Conservation (phyloP, 2,797 vertebrate genomes). For the Manis javanica region DNA sequence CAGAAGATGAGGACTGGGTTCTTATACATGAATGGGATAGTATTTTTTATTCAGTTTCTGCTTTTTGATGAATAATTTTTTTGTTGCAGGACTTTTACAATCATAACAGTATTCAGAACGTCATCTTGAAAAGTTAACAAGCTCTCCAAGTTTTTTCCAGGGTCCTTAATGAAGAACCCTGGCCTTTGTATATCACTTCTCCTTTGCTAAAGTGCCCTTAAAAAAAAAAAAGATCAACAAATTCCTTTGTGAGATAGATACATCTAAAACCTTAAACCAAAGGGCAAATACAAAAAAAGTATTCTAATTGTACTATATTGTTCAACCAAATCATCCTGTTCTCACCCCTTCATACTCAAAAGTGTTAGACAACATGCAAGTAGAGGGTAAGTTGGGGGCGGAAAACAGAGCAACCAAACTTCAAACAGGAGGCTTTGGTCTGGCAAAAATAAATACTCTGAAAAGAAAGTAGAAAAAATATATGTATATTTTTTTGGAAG, state of each 20-base stretch:
- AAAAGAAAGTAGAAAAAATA: conserved; percentile 9
- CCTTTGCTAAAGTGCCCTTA: conserved; percentile 1
- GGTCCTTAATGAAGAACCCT: neutral
- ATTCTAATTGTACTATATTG: neutral
- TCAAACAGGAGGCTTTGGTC: neutral
- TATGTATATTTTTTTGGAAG: neutral
- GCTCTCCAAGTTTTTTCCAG: neutral
- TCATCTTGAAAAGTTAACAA: conserved; percentile 28
- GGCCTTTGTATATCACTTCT: neutral
- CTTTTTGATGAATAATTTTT: conserved; percentile 23
- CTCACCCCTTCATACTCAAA: neutral
- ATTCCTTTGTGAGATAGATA: neutral
- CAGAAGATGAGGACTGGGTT: neutral
- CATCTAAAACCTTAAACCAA: conserved; percentile 48
- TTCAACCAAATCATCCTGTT: neutral
- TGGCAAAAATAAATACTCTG: conserved; percentile 6
- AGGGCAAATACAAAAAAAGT: conserved; percentile 14
- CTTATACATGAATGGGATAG: neutral
- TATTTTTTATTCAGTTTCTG: conserved; percentile 21
- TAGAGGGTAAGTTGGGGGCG: neutral
- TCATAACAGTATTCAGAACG: neutral
- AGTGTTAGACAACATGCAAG: neutral
- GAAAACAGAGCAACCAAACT: neutral
- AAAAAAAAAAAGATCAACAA: neutral
- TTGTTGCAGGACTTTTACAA: conserved; percentile 12